Base-by-base conservation (phyloP, 2,888 invertebrate species). In the Chrysomela aeneicollis region DNA sequence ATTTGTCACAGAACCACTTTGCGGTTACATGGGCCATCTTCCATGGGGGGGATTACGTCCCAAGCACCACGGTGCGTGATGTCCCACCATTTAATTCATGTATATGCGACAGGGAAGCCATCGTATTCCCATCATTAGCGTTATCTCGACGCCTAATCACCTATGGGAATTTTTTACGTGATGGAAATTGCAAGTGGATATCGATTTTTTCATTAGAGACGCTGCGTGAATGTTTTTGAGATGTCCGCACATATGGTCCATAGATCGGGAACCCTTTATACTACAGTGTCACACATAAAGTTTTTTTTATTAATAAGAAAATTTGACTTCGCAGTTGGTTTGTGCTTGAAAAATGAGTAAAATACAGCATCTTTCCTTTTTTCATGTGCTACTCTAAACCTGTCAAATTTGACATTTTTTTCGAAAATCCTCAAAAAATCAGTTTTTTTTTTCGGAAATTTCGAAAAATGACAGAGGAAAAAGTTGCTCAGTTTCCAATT, bases 1-100 rank as follows among this genome's bases (percentile, higher is more conserved):
- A 74, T 74, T 74, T 73, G 74, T 74, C 74, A 74, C 70, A 71
- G 72, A 66, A 60, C 67, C 67, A 30, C 67, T 47, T 52, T 63
- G 63, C 61, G 63, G 61, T 55, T 15, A 15, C 1, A n/a, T 6
- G n/a, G 15, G 6, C 42, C 3, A 42, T 42, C 42, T 42, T 42
- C 42, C 1, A 42, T 2, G 42, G 15, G 15, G 42, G n/a, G n/a
- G n/a, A 42, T 15, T 42, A 15, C 2, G n/a, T 42, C n/a, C 15
- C n/a, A 15, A 49, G 22, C 47, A 61, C 63, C 63, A 64, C 66
- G 65, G 61, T 63, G 58, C 62, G 69, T 65, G 69, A 66, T 65
- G 61, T 47, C 63, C 63, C 54, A 62, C 6, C 4, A 60, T 62
- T 67, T 70, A 66, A 52, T 42, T 42, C n/a, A 42, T 42, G 42